phyloP scores from a whole-genome alignment of 2,797 vertebrate species.

The Vultur gryphus region DNA sequence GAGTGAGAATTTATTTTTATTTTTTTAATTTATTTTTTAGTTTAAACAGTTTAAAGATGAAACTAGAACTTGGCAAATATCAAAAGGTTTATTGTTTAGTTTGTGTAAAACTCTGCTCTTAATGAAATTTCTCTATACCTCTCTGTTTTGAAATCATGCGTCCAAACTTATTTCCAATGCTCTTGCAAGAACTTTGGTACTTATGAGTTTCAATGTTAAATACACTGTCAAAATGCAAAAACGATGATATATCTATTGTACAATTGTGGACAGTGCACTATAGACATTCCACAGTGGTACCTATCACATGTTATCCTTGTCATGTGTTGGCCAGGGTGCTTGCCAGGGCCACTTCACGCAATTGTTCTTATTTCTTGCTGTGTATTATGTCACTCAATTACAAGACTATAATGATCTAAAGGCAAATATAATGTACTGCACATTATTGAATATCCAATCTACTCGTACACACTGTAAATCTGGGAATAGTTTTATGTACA shows the following conservation, averaged over 20 bases:
- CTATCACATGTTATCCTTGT: neutral
- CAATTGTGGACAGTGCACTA: neutral
- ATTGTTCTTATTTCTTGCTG: neutral
- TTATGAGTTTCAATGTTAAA: neutral
- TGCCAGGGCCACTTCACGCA: neutral
- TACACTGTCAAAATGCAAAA: neutral
- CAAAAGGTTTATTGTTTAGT: neutral
- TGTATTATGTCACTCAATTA: neutral
- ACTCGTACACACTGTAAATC: neutral
- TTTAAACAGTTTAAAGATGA: neutral
- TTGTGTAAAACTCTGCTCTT: neutral
- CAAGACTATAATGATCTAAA: neutral
- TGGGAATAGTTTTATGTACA: neutral
- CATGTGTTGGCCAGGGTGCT: neutral
- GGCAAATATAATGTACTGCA: neutral
- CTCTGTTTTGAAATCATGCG: neutral
- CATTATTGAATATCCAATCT: neutral
- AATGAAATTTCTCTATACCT: neutral
- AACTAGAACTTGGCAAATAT: neutral
- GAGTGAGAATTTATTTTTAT: neutral
- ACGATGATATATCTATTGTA: neutral
- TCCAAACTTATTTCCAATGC: neutral
- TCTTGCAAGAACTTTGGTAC: neutral
- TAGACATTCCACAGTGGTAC: neutral
- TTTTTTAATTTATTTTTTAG: neutral